Evolutionary conservation across 1,140 invertebrate genomes (phyloP).

Genomic region (Luehdorfia chinensis): DNA sequence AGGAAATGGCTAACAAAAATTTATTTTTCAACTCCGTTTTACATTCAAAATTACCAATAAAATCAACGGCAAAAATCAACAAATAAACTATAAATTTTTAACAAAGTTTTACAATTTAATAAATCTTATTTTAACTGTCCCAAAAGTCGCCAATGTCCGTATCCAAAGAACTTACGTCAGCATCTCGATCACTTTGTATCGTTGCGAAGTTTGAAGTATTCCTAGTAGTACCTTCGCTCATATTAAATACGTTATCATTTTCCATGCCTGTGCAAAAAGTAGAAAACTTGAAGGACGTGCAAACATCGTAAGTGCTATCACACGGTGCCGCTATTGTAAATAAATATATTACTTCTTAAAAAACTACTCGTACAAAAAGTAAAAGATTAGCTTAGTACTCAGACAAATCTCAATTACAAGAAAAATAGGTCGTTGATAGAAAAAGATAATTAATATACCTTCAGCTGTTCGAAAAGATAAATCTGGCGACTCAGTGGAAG

Average conservation of each 20-base stretch:
- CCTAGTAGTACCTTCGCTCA: constrained; percentile 12
- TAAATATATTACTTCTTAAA: no score
- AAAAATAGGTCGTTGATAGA: no score
- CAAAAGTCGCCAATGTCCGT: constrained; percentile 47
- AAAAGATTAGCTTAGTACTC: background rate
- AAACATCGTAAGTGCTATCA: no score
- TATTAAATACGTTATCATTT: constrained; percentile 16
- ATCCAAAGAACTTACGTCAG: constrained; percentile 54
- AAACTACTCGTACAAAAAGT: background rate
- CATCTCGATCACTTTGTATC: constrained; percentile 42
- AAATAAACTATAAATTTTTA: no score
- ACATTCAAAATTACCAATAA: no score
- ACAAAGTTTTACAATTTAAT: no score
- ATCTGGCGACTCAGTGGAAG: constrained; percentile 11
- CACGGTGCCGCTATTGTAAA: no score
- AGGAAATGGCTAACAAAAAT: no score
- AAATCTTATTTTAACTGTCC: constrained; percentile 49
- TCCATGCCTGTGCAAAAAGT: constrained; percentile 11
- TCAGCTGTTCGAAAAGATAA: constrained; percentile 5
- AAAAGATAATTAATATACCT: background rate
- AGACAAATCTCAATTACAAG: no score
- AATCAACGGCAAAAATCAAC: no score
- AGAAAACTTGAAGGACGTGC: no score
- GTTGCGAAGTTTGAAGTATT: constrained; percentile 12
- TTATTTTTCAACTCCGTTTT: no score